phyloP scores from a whole-genome alignment of 2,888 invertebrate genomes.

The Apodemia mormo region DNA sequence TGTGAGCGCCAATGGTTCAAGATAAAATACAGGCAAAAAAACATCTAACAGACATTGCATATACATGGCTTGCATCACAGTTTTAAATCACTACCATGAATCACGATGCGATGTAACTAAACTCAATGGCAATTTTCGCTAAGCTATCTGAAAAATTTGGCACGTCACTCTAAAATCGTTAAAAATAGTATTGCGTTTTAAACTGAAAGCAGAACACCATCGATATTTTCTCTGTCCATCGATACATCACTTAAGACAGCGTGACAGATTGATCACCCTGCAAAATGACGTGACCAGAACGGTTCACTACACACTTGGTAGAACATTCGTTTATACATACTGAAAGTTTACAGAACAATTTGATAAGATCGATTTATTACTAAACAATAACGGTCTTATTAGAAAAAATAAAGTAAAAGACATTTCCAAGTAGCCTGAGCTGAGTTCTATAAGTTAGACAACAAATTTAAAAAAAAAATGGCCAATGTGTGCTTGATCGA shows the following conservation, averaged over 20 bases:
- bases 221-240: conserved; percentile 68
- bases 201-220: conserved; percentile 46
- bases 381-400: not conserved
- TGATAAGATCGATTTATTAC: not conserved
- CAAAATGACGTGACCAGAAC: conserved; percentile 55
- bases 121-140: not conserved
- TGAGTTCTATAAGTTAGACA: too few relatives aligned
- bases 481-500: too few relatives aligned
- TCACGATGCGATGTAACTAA: not conserved
- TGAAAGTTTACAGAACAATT: not conserved
- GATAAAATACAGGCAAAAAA: too few relatives aligned
- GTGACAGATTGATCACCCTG: conserved; percentile 70
- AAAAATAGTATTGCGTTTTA: conserved; percentile 21
- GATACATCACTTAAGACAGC: conserved; percentile 59
- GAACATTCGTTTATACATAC: not conserved
- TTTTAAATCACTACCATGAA: not conserved
- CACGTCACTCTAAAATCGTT: conserved; percentile 34
- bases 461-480: too few relatives aligned
- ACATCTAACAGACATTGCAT: too few relatives aligned
- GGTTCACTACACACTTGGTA: not conserved
- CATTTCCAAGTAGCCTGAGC: too few relatives aligned
- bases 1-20: too few relatives aligned
- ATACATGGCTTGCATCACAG: not conserved
- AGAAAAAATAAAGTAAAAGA: too few relatives aligned
- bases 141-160: conserved; percentile 12